Evolutionary conservation across 2,113 vertebrate genomes (phyloP).

Genomic region (Cathartes aura): DNA sequence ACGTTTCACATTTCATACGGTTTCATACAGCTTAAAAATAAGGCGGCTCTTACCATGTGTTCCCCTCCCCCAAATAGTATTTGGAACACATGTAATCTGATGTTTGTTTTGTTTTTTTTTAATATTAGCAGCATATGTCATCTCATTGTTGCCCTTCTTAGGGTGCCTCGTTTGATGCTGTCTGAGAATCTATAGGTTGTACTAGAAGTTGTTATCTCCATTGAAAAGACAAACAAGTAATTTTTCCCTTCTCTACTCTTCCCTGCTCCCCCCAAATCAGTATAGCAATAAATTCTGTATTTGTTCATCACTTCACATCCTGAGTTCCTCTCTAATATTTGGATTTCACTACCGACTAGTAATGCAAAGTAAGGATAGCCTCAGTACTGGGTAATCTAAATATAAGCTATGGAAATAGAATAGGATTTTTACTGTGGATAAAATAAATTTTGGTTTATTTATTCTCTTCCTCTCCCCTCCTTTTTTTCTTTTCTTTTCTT

Average conservation of each 20-base stretch:
- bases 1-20: accelerated
- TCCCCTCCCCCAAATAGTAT: no score
- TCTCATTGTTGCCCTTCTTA: background rate
- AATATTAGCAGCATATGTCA: background rate
- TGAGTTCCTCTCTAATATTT: background rate
- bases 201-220: background rate
- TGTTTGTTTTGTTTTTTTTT: background rate
- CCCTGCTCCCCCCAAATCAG: accelerated
- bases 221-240: background rate
- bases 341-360: background rate
- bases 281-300: background rate
- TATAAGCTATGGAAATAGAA: background rate
- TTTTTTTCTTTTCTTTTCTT: background rate
- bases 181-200: background rate
- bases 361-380: background rate
- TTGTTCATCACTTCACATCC: background rate
- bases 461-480: background rate
- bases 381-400: background rate
- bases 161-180: background rate
- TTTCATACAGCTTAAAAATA: background rate
- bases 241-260: background rate
- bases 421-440: background rate
- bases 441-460: background rate
- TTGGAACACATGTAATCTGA: background rate
- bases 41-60: background rate